Conservation (phyloP, 2,113 vertebrate species). For the Myotis lucifugus region DNA sequence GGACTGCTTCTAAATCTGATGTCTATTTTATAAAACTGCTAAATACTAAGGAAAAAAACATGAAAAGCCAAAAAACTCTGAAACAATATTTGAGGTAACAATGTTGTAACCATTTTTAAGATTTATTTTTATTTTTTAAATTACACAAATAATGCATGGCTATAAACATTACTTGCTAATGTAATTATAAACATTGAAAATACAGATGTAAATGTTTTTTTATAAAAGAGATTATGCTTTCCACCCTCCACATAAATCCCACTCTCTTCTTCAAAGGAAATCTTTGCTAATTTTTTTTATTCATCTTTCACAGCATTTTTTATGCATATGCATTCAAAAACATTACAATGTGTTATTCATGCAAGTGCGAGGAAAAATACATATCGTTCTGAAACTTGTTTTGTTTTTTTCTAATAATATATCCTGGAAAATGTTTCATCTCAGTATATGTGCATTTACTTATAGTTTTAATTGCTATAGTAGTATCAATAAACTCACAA, state of each 20-base stretch:
- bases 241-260: neutral
- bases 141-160: neutral
- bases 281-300: neutral
- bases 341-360: neutral
- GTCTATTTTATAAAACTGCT: neutral
- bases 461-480: neutral
- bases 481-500: neutral
- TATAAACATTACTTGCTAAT: neutral
- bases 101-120: neutral
- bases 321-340: neutral
- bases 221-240: neutral
- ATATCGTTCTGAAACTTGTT: neutral
- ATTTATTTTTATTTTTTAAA: slow-evolving; percentile 26
- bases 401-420: slow-evolving; percentile 14
- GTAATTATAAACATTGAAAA: slow-evolving; percentile 30
- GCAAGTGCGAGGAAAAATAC: neutral
- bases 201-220: neutral
- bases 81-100: neutral
- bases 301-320: neutral
- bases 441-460: neutral
- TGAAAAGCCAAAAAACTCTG: neutral
- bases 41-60: neutral
- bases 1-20: neutral
- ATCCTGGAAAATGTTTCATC: neutral
- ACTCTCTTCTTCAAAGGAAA: slow-evolving; percentile 3